Evolutionary conservation across 2,797 vertebrate species (phyloP).

Genomic region (Sebastes dallii): DNA sequence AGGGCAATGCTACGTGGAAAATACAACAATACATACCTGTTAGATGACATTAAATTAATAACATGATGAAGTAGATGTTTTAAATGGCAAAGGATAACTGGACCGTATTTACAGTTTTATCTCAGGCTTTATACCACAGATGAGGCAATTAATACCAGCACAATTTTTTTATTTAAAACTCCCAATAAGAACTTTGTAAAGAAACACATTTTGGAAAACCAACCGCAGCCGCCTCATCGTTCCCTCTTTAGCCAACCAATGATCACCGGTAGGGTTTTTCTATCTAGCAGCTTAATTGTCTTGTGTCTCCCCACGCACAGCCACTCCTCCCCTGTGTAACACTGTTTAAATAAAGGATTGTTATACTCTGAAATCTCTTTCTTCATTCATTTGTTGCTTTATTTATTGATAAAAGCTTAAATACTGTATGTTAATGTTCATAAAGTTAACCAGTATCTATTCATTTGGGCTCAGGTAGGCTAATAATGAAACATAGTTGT

Average conservation of each 20-base stretch:
- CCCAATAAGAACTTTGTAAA: background rate
- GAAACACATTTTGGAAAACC: conserved; percentile 47
- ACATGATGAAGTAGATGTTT: background rate
- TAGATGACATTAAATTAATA: background rate
- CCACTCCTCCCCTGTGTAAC: conserved; percentile 74
- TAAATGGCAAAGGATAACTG: background rate
- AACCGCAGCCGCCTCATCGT: conserved; percentile 39
- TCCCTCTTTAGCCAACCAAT: conserved; percentile 56
- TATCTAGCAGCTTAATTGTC: conserved; percentile 75
- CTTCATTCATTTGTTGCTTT: background rate
- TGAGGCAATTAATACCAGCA: conserved; percentile 35
- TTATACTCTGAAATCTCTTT: conserved; percentile 65
- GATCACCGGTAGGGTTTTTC: conserved; percentile 56
- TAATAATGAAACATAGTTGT: background rate
- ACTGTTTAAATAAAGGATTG: conserved; percentile 84
- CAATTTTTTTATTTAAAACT: conserved; percentile 50
- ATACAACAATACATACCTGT: background rate
- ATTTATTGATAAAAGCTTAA: background rate
- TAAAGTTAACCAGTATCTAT: background rate
- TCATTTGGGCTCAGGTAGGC: background rate
- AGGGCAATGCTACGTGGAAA: background rate
- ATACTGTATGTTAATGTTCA: background rate
- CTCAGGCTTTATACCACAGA: conserved; percentile 31
- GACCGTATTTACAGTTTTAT: background rate
- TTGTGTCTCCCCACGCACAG: conserved; percentile 63